These are phyloP conservation scores for Pristionchus entomophagus DNA, from an alignment of 2,888 invertebrate genomes.

Conservation along the genomic window DNA sequence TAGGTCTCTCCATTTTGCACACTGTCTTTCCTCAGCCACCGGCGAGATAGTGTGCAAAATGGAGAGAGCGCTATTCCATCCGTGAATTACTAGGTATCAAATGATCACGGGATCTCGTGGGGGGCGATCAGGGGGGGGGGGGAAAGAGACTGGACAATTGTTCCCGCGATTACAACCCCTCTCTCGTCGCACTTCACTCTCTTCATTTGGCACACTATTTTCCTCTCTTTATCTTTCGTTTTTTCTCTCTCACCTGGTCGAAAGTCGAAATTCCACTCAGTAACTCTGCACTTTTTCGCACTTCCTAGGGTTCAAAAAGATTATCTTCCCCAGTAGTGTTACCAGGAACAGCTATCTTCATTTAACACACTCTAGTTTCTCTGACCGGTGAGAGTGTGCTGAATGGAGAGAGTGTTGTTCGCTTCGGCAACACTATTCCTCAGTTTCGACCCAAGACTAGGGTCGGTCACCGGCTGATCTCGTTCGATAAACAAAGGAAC, in stretches of 20 bases:
- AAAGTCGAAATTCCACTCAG: not conserved
- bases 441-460: too few species aligned
- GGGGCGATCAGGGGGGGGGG: not conserved
- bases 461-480: not conserved
- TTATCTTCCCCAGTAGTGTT: not conserved
- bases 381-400: too few species aligned
- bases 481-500: constrained; percentile 22
- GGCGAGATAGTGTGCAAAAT: not conserved
- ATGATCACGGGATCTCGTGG: constrained; percentile 4
- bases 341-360: too few species aligned
- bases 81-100: too few species aligned
- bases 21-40: not conserved
- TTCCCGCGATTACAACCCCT: not conserved
- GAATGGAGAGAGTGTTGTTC: too few species aligned
- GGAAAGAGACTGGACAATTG: constrained; percentile 24
- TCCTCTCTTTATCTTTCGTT: not conserved
- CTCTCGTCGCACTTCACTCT: not conserved
- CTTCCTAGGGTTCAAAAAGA: not conserved
- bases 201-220: not conserved
- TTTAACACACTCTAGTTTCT: too few species aligned
- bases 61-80: too few species aligned
- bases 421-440: too few species aligned
- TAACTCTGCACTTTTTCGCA: not conserved
- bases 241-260: not conserved
- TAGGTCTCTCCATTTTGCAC: not conserved